A percentile compares a stretch with the other conserved stretches of the same genome.
phyloP scores from a whole-genome alignment of 2,888 invertebrate genomes.

The Synanthedon formicaeformis region DNA sequence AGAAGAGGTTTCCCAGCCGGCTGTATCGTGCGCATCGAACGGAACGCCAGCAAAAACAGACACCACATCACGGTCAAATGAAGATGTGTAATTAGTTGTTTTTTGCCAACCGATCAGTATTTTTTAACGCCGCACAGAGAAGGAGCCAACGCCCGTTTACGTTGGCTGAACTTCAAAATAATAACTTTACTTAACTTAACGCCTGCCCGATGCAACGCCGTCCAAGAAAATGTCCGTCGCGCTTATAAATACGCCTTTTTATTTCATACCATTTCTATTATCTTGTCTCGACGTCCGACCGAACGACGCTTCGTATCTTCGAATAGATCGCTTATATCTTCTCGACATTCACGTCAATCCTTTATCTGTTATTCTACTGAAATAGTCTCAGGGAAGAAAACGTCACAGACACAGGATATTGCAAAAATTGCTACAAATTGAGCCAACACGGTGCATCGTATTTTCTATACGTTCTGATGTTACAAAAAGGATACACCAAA shows the following conservation, averaged over 20 bases:
- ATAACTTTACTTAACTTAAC: conserved; percentile 23
- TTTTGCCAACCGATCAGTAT: conserved; percentile 40
- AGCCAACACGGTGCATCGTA: no score
- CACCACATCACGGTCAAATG: conserved; percentile 63
- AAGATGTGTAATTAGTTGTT: conserved; percentile 62
- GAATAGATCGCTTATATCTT: no score
- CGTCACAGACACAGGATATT: no score
- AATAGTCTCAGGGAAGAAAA: no score
- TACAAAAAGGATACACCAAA: no score
- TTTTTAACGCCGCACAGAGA: conserved; percentile 1
- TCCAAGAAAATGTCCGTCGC: conserved; percentile 4
- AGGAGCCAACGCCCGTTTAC: conserved; percentile 34
- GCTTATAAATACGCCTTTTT: conserved; percentile 23
- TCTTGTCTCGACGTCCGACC: conserved; percentile 11
- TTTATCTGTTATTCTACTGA: no score
- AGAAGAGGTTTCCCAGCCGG: conserved; percentile 43
- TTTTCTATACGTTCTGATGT: no score
- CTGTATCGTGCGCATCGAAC: conserved; percentile 2
- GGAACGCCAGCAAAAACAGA: conserved; percentile 39
- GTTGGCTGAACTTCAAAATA: conserved; percentile 45
- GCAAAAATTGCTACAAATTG: no score
- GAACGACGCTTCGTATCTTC: no score
- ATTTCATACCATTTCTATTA: conserved; percentile 27
- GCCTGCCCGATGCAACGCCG: conserved; percentile 5
- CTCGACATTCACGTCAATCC: no score